phyloP scores from a whole-genome alignment of 2,888 invertebrate genomes.

The Cenopis cana region DNA sequence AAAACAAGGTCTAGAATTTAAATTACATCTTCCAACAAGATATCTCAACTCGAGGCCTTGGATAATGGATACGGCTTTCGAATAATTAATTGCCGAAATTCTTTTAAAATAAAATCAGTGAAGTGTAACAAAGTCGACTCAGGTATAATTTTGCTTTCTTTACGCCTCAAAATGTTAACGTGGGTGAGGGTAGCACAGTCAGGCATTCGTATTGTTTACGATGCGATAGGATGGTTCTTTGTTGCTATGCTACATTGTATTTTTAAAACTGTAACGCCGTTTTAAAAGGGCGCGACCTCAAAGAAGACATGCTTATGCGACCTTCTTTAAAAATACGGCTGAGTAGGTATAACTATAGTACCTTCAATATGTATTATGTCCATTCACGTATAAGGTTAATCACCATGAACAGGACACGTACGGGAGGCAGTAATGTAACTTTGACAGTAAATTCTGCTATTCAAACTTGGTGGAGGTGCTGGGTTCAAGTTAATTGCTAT shows the following conservation, averaged over 20 bases:
- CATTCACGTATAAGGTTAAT: constrained; percentile 26
- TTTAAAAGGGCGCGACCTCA: neutral
- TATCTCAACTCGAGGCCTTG: neutral
- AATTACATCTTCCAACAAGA: constrained; percentile 3
- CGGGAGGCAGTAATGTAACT: too few relatives aligned
- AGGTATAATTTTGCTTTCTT: constrained; percentile 36
- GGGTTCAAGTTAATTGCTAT: neutral
- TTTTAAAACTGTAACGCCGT: neutral
- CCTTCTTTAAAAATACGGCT: neutral
- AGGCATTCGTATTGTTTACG: constrained; percentile 18
- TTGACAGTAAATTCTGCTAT: constrained; percentile 8
- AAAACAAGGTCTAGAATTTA: constrained; percentile 17
- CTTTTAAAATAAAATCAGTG: constrained; percentile 21
- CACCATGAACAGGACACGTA: too few relatives aligned
- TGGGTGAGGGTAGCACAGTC: constrained; percentile 30
- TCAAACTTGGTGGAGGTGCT: neutral
- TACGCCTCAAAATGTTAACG: constrained; percentile 19
- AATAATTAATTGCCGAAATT: constrained; percentile 28
- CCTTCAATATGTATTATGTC: neutral
- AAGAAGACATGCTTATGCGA: neutral
- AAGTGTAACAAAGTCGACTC: constrained; percentile 32
- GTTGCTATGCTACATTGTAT: constrained; percentile 16
- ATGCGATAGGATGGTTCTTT: constrained; percentile 8
- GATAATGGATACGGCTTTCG: neutral
- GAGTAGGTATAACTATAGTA: neutral